Evolutionary conservation across 2,888 invertebrate genomes (phyloP).

Genomic region (Brachyopa scutellaris): DNA sequence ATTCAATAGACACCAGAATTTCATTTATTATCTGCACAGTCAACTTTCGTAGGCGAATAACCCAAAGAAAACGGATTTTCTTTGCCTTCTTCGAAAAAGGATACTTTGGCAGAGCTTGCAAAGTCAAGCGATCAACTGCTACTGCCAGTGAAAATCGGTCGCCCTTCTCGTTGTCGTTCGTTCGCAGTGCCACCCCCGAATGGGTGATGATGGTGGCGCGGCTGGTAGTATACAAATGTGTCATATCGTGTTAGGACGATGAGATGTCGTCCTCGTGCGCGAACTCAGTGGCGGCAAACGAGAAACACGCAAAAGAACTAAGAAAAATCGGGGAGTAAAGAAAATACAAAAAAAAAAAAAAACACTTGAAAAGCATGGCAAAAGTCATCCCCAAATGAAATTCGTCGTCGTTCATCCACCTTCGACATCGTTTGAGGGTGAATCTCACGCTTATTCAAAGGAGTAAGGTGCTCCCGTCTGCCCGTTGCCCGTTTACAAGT

Average conservation of each 20-base stretch:
- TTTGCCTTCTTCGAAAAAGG: conserved; percentile 15
- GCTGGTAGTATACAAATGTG: conserved; percentile 61
- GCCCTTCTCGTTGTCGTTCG: conserved; percentile 42
- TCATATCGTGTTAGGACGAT: conserved; percentile 57
- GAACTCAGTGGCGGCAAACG: conserved; percentile 71
- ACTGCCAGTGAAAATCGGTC: conserved; percentile 60
- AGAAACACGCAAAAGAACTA: conserved; percentile 51
- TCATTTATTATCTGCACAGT: no score
- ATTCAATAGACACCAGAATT: conserved; percentile 64
- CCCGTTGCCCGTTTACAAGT: conserved; percentile 24
- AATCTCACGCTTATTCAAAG: conserved; percentile 27
- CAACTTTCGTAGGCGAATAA: no score
- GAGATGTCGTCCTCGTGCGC: conserved; percentile 59
- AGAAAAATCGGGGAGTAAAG: background rate
- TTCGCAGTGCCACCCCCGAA: conserved; percentile 56
- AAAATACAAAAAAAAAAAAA: conserved; percentile 38
- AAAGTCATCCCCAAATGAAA: conserved; percentile 68
- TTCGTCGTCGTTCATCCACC: conserved; percentile 56
- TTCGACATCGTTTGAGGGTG: conserved; percentile 28
- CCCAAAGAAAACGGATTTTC: conserved; percentile 46
- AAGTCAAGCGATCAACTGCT: conserved; percentile 69
- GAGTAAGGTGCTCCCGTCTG: conserved; percentile 60
- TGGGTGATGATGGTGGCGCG: conserved; percentile 50
- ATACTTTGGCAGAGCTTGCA: conserved; percentile 61
- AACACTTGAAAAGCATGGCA: conserved; percentile 72